Conservation (phyloP, 2,113 vertebrate genomes). For the Thunnus thynnus region DNA sequence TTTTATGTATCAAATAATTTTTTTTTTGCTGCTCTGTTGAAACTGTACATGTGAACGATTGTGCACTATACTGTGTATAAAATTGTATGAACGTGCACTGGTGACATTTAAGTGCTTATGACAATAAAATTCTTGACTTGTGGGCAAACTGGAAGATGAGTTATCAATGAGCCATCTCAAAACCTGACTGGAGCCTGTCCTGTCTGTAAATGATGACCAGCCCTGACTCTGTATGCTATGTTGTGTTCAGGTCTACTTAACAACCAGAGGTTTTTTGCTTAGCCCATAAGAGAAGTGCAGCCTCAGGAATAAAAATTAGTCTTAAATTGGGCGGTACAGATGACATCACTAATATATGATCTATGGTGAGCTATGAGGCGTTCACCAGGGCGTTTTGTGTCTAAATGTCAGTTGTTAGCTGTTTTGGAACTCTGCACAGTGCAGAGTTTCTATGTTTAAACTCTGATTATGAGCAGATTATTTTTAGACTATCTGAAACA, state of each 20-base stretch:
- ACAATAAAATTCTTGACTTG: neutral
- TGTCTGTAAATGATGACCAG: neutral
- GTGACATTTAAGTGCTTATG: too few relatives aligned
- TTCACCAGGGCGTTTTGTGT: neutral
- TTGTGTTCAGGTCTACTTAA: neutral
- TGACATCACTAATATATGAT: neutral
- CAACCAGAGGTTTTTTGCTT: neutral
- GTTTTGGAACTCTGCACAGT: slow-evolving; percentile 41
- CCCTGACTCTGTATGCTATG: neutral
- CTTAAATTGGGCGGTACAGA: neutral
- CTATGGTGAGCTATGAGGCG: neutral
- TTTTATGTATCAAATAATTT: too few relatives aligned
- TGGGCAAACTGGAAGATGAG: neutral
- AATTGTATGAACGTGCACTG: too few relatives aligned
- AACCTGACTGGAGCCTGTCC: neutral
- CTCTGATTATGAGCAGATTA: slow-evolving; percentile 53
- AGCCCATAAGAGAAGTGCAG: neutral
- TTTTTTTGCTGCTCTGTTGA: too few relatives aligned
- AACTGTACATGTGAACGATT: too few relatives aligned
- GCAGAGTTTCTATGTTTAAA: slow-evolving; percentile 49
- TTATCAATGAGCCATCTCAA: neutral
- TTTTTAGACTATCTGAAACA: slow-evolving; percentile 68
- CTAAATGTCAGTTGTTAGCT: slow-evolving; percentile 27
- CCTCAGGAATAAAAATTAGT: neutral
- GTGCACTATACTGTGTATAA: too few relatives aligned